Conservation (phyloP, 2,797 vertebrate genomes). For the Tiaroga cobitis region DNA sequence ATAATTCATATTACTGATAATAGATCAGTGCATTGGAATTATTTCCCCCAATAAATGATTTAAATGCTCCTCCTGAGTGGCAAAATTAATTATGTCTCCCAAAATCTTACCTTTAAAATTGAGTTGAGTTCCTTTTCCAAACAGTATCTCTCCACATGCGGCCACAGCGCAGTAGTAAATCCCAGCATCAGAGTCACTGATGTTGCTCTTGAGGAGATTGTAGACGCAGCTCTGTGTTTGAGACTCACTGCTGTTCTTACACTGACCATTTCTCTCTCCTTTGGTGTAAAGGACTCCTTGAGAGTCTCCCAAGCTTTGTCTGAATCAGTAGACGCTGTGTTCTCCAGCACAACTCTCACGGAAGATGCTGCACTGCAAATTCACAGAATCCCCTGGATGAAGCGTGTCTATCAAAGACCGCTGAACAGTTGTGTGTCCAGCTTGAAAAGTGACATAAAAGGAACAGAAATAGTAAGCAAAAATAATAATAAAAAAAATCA, state of each 20-base stretch:
- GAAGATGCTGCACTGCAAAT: slow-evolving; percentile 62
- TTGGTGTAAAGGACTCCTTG: slow-evolving; percentile 51
- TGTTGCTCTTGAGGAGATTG: slow-evolving; percentile 55
- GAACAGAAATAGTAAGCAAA: background rate
- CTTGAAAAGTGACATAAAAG: background rate
- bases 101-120: background rate
- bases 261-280: slow-evolving; percentile 45
- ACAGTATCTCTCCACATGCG: slow-evolving; percentile 60
- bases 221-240: slow-evolving; percentile 60
- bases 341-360: slow-evolving; percentile 54
- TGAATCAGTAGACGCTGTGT: slow-evolving; percentile 58
- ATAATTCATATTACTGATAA: background rate
- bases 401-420: slow-evolving; percentile 44
- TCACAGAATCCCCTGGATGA: slow-evolving; percentile 53
- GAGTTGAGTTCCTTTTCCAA: slow-evolving; percentile 40
- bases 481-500: too few relatives aligned
- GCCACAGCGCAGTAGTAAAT: slow-evolving; percentile 69
- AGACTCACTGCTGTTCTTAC: background rate
- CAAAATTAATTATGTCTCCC: background rate
- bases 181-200: slow-evolving; percentile 59
- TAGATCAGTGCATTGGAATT: background rate
- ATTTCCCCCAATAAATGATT: accelerated
- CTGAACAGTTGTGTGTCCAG: background rate
- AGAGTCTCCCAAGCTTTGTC: slow-evolving; percentile 49
- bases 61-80: background rate